A percentile compares a stretch with the other conserved stretches of the same genome.
phyloP scores from a whole-genome alignment of 2,113 vertebrate genomes.

The Osmerus eperlanus region DNA sequence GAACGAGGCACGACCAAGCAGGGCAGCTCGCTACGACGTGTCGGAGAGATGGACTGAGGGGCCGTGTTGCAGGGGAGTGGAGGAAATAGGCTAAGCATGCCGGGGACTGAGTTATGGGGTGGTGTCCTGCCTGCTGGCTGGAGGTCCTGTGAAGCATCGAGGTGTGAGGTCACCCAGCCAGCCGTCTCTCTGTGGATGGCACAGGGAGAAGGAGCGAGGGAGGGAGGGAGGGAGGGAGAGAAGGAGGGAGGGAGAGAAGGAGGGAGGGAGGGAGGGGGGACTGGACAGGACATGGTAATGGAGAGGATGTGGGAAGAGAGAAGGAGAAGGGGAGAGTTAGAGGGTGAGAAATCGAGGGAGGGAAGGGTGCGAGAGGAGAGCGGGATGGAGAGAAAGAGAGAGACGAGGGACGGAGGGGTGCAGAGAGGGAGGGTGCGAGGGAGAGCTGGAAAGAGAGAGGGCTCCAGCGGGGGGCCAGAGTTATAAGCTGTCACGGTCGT shows the following conservation, averaged over 20 bases:
- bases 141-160: slow-evolving; percentile 17
- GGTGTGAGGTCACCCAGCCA: slow-evolving; percentile 48
- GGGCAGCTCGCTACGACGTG: slow-evolving; percentile 26
- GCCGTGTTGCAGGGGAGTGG: background rate
- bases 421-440: too few species aligned
- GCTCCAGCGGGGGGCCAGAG: background rate
- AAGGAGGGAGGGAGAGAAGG: slow-evolving; percentile 5
- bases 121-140: slow-evolving; percentile 19
- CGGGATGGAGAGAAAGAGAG: too few species aligned
- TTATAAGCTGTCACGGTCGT: slow-evolving; percentile 64
- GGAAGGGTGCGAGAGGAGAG: too few species aligned
- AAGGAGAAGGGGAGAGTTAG: too few species aligned
- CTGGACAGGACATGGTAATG: too few species aligned
- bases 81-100: background rate
- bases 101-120: background rate
- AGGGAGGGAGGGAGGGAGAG: slow-evolving; percentile 8
- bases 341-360: too few species aligned
- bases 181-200: slow-evolving; percentile 58
- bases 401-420: too few species aligned
- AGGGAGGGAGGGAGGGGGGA: too few species aligned
- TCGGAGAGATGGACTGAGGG: too few species aligned
- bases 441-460: background rate
- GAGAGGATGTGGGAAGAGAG: too few species aligned
- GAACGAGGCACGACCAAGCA: too few species aligned
- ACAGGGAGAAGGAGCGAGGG: slow-evolving; percentile 14